Evolutionary conservation across 2,113 vertebrate species (phyloP).

Genomic region (Rhynchomys soricoides): DNA sequence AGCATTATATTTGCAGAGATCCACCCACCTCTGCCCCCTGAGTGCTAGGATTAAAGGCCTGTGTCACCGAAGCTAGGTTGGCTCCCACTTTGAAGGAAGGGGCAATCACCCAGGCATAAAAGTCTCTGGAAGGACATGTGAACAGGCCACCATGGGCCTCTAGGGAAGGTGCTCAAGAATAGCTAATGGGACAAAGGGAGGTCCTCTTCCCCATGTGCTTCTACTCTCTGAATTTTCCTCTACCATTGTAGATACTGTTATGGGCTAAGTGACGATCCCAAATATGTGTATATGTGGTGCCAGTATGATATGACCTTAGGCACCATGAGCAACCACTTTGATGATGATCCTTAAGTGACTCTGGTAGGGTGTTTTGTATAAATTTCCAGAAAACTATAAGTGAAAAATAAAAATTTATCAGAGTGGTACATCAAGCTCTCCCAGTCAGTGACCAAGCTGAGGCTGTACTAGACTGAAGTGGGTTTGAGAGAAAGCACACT

Average conservation of each 20-base stretch:
- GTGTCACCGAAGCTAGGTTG: no score
- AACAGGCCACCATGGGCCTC: not conserved
- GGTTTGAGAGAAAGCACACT: not conserved
- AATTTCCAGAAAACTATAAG: not conserved
- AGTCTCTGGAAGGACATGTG: not conserved
- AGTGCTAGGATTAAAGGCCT: not conserved
- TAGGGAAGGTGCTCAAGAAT: not conserved
- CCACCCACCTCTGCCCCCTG: not conserved
- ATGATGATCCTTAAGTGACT: not conserved
- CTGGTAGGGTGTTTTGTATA: not conserved
- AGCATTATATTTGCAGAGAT: not conserved
- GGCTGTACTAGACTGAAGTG: not conserved
- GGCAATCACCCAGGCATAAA: not conserved
- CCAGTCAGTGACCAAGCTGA: not conserved
- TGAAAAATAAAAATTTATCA: no score
- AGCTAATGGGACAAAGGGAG: not conserved
- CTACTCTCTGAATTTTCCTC: not conserved
- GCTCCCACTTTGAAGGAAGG: not conserved
- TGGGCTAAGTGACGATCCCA: not conserved
- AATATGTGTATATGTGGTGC: not conserved
- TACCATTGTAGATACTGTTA: not conserved
- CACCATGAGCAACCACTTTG: not conserved
- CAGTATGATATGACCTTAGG: no score
- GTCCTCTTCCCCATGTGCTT: not conserved
- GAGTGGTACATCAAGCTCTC: not conserved